These are phyloP conservation scores for Apodemus agrarius DNA, from an alignment of 2,797 vertebrate genomes.

Conservation along the genomic window DNA sequence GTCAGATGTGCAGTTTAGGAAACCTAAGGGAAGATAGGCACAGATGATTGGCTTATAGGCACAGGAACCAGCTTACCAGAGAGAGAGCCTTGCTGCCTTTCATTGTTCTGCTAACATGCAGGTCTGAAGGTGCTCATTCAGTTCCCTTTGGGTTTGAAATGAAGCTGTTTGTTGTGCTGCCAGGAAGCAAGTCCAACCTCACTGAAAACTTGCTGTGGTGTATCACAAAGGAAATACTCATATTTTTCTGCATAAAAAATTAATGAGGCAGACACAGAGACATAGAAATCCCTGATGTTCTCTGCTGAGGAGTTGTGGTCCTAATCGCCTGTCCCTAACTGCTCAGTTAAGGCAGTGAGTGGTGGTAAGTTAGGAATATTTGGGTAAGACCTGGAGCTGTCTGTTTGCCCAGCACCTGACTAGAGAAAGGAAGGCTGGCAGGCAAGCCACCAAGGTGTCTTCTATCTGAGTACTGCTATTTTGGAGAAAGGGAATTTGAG, in stretches of 20 bases:
- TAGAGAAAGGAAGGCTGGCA: background rate
- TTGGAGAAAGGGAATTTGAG: conserved; percentile 40
- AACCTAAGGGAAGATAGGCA: conserved; percentile 38
- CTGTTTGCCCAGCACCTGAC: background rate
- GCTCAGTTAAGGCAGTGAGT: conserved; percentile 8
- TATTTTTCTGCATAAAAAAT: conserved; percentile 16
- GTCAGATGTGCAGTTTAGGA: conserved; percentile 54
- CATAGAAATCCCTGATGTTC: conserved; percentile 38
- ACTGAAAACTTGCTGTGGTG: conserved; percentile 37
- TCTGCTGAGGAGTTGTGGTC: conserved; percentile 17
- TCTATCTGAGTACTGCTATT: background rate
- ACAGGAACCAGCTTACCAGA: conserved; percentile 55
- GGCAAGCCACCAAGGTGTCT: background rate
- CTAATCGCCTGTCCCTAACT: conserved; percentile 7
- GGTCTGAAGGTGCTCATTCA: conserved; percentile 51
- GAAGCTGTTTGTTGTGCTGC: background rate
- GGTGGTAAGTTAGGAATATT: conserved; percentile 8
- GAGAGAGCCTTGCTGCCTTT: background rate
- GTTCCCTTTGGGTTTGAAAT: conserved; percentile 41
- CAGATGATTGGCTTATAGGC: background rate
- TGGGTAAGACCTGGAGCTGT: conserved; percentile 29
- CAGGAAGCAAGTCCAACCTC: conserved; percentile 44
- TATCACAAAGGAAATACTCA: conserved; percentile 24
- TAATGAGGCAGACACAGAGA: conserved; percentile 21
- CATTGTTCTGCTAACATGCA: conserved; percentile 27